A percentile compares a stretch with the other conserved stretches of the same genome.
Evolutionary conservation across 1,140 invertebrate species (phyloP).

Genomic region (Drosophila nikananu): DNA sequence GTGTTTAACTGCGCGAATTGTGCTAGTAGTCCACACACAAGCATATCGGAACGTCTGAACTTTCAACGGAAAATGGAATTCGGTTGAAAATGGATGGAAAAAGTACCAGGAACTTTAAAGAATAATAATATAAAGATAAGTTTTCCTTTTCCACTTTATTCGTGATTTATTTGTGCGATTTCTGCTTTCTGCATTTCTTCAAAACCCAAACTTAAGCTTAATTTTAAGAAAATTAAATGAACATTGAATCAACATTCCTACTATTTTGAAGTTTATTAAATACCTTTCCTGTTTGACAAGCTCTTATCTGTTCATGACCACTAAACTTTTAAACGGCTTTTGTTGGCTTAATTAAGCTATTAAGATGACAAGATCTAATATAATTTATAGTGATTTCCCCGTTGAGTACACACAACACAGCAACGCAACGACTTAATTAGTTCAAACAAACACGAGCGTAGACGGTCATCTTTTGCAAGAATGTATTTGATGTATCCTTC

Average conservation of each 20-base stretch:
- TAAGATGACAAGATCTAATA: background rate
- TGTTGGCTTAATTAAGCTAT: background rate
- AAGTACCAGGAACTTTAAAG: background rate
- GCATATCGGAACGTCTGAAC: background rate
- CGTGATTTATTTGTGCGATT: no score
- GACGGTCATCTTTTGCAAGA: background rate
- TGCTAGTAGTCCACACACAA: constrained; percentile 19
- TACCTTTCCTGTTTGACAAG: background rate
- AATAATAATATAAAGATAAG: background rate
- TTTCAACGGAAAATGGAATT: constrained; percentile 27
- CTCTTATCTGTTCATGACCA: background rate
- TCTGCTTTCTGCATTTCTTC: no score
- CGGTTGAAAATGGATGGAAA: background rate
- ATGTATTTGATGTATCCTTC: constrained; percentile 12
- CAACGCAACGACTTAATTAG: background rate
- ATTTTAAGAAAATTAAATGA: background rate
- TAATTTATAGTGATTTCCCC: no score
- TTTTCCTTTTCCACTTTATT: background rate
- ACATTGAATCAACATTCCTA: no score
- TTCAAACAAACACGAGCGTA: background rate
- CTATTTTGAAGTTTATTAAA: background rate
- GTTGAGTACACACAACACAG: background rate
- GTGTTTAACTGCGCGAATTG: constrained; percentile 36
- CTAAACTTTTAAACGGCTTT: background rate
- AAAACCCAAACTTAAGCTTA: background rate